Evolutionary conservation across 2,797 vertebrate species (phyloP), one percentile per base, ranked within the genome.

Genomic region (Gymnodraco acuticeps): DNA sequence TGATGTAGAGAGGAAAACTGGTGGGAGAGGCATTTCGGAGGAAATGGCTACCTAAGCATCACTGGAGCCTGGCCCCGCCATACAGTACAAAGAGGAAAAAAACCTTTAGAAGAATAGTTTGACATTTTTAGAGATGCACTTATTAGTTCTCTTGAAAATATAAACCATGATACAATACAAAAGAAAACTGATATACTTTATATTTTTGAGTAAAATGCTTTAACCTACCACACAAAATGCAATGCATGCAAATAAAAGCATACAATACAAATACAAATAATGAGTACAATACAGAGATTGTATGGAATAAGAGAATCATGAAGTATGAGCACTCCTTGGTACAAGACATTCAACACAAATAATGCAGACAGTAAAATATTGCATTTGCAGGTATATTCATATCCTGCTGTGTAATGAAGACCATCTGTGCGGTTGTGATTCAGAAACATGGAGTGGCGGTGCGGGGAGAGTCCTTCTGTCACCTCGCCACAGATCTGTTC

Each of bases 401-500:
- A 19, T 59, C 17, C 42, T 60, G 42, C 13, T 58, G 55, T 50
- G 7, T 60, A 43, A 20, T 70, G 42, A 71, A 65, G 15, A 19
- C 17, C 19, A 41, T 56, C 46, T 73, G 66, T 9, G n/a, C 38
- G 23, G 14, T 17, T 38, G 41, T 45, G 46, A 43, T 48, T 60
- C 20, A 67, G n/a, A 66, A 55, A 64, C 63, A 72, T 20, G 60
- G 46, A 53, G 38, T 33, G 16, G 43, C 13, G 3, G n/a, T 64
- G 48, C 31, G 0, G 19, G 45, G 50, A 65, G 46, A 53, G 41
- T 71, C 41, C 33, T 38, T 63, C 70, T 66, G 31, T 31, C 10
- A 12, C 65, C 48, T 70, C 10, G 3, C 11, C 19, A 53, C 69
- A 79, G 52, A 41, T 67, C 45, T 78, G 53, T 64, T 68, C 33